A percentile compares a stretch with the other conserved stretches of the same genome.
phyloP scores from a whole-genome alignment of 2,113 vertebrate species.

The Myrmecobius fasciatus region DNA sequence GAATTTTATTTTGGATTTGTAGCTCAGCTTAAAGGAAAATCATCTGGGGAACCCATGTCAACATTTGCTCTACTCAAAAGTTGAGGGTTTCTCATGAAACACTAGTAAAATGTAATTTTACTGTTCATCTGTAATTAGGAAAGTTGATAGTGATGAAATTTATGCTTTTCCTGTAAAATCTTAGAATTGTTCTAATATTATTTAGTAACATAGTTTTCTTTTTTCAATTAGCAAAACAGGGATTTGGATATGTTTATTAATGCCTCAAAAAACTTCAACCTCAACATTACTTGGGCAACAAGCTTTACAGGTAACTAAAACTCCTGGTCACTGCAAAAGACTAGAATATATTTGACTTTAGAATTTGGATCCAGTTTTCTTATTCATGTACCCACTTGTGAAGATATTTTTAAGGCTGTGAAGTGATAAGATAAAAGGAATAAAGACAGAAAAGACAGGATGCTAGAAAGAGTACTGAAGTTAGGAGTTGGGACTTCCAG shows the following conservation, averaged over 20 bases:
- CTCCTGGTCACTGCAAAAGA: background rate
- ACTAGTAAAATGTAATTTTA: slow-evolving; percentile 7
- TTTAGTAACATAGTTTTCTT: background rate
- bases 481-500: background rate
- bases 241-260: slow-evolving; percentile 99
- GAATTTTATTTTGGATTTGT: slow-evolving; percentile 43
- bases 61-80: slow-evolving; percentile 7
- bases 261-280: slow-evolving; percentile 99
- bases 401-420: background rate
- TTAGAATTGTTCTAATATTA: slow-evolving; percentile 46
- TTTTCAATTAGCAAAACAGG: slow-evolving; percentile 90
- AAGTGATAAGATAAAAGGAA: background rate
- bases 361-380: background rate
- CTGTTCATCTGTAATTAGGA: slow-evolving; percentile 26
- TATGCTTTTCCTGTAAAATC: slow-evolving; percentile 48
- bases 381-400: background rate
- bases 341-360: background rate
- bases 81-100: slow-evolving; percentile 33
- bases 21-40: slow-evolving; percentile 33
- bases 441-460: background rate
- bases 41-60: slow-evolving; percentile 4
- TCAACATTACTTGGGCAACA: slow-evolving; percentile 98
- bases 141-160: slow-evolving; percentile 41
- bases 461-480: background rate
- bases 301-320: slow-evolving; percentile 93